Percentiles rank a stretch among this genome's conserved stretches.
Conservation (phyloP, 2,797 vertebrate genomes). For the Microcaecilia unicolor region DNA sequence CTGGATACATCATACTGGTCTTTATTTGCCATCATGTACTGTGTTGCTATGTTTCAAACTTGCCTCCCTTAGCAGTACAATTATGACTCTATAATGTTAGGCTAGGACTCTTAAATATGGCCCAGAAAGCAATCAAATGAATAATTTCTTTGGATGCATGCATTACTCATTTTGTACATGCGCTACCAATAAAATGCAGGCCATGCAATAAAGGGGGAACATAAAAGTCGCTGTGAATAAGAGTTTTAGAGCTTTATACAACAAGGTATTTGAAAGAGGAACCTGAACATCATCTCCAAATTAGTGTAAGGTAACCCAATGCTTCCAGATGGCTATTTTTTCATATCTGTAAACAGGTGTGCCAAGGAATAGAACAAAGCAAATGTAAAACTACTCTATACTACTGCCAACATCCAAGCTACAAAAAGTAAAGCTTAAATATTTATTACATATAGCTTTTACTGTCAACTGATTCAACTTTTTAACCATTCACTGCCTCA, state of each 20-base stretch:
- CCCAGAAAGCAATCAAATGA: too few species aligned
- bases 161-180: too few species aligned
- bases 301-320: slow-evolving; percentile 9
- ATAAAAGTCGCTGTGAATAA: slow-evolving; percentile 2
- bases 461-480: slow-evolving; percentile 6
- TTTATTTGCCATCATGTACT: too few species aligned
- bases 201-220: background rate
- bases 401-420: slow-evolving; percentile 19
- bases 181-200: background rate
- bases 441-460: slow-evolving; percentile 28
- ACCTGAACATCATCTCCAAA: slow-evolving; percentile 13
- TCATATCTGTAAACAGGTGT: slow-evolving; percentile 40
- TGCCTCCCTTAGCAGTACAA: too few species aligned
- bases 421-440: too few species aligned
- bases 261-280: slow-evolving; percentile 14
- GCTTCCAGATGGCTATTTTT: background rate
- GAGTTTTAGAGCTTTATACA: slow-evolving; percentile 4
- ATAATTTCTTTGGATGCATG: too few species aligned
- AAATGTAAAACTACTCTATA: slow-evolving; percentile 20
- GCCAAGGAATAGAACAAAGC: slow-evolving; percentile 41
- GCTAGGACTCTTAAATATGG: too few species aligned
- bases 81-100: too few species aligned
- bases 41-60: too few species aligned
- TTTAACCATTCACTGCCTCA: slow-evolving; percentile 29
- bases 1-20: too few species aligned